Base-by-base conservation (phyloP, 2,113 vertebrate species). In the Podarcis cretensis region DNA sequence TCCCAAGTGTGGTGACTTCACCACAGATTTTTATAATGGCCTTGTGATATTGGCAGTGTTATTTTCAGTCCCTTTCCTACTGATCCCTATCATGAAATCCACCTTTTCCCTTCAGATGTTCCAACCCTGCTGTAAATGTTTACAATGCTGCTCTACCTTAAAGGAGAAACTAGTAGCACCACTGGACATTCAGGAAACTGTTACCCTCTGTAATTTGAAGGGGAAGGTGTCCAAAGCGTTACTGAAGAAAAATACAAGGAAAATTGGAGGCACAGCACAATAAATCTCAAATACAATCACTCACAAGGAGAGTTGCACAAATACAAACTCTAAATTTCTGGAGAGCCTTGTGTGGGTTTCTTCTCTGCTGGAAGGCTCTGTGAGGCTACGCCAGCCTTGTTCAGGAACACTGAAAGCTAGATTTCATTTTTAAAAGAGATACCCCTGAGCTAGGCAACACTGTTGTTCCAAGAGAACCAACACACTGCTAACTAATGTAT, bases 141-240 rank as follows among this genome's bases (percentile, higher is more conserved):
- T 59, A 9, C 21, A n/a, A 3, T 40, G 14, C 32, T 76, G n/a
- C 40, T 65, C 79, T 7, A 43, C 14, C 23, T 16, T 76, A 66
- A 65, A 35, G 27, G 65, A 88, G n/a, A 13, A 59, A 12, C 32
- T 54, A 76, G 27, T 65, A 65, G 20, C 18, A 14, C 30, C 30
- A 4, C 40, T 35, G 37, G 30, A 54, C n/a, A 66, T 54, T 43
- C 40, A 23, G 40, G 37, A 83, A 76, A 68, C 8, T 9, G 6
- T 63, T 20, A 14, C 25, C 2, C 1, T 30, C 75, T 18, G 81
- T 1, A 1, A 0, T 27, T 23, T 0, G 0, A 2, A 2, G 21
- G 16, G 57, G 83, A 37, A 0, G 0, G 25, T 48, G 23, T 0
- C 81, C 83, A 8, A 1, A 71, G 81, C 66, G 35, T n/a, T 30